Evolutionary conservation across 2,797 vertebrate species (phyloP), one percentile per base, ranked within the genome.

Genomic region (Halcyon chelicuti): DNA sequence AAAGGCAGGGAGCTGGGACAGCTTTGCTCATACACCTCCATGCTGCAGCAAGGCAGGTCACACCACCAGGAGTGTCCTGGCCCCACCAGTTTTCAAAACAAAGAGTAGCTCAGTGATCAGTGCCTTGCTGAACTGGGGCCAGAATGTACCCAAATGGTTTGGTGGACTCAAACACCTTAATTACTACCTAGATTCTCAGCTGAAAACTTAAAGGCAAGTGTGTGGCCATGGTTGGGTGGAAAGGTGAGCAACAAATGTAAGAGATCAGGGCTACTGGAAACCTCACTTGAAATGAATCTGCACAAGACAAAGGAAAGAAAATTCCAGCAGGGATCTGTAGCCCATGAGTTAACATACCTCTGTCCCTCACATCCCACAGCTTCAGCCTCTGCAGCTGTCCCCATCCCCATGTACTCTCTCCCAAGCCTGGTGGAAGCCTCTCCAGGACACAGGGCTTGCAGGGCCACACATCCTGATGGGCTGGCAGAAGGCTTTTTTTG

Each of bases 161-260:
- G 1, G n/a, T 62, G 47, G 35, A 18, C 52, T 86, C 55, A 55
- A 46, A 62, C 26, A 58, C 21, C n/a, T 67, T 37, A 1, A 62
- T 63, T 74, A 9, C 33, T 35, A 0, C 29, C 23, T 42, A 10
- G 14, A 12, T 65, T 44, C 55, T 70, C 60, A 80, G 33, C 14
- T 57, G 65, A 72, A 85, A 52, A 31, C 37, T 52, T 33, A 44
- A 14, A 44, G 55, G 4, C n/a, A 66, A 85, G 18, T 39, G 21
- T 0, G 3, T 40, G 63, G 54, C 66, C 52, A n/a, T 0, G 0
- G 2, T 10, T 51, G 58, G 52, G 31, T 44, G 58, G 74, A 71
- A 77, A 57, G 31, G 44, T 66, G 57, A 71, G 47, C 72, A 72
- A 62, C 0, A 1, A 55, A 23, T 22, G 21, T 39, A 68, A 37